Evolutionary conservation across 2,113 vertebrate species (phyloP), one percentile per base, ranked within the genome.

Genomic region (Pongo pygmaeus): DNA sequence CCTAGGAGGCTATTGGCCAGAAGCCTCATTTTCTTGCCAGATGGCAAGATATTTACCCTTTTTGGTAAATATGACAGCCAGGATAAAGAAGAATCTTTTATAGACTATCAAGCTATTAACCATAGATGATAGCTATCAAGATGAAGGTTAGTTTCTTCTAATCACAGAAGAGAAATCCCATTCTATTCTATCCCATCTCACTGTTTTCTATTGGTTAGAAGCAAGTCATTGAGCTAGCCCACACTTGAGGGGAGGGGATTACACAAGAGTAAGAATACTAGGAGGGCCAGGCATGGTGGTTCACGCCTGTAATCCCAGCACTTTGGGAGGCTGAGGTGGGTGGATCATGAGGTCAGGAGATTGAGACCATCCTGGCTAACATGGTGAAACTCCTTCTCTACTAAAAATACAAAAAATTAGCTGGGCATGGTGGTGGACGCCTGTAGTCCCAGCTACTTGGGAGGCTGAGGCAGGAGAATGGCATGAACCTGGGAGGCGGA

Each of bases 381-480:
- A 55, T 2, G 6, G 52, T 20, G 52, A 55, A 55, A 55, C 52
- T 18, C 52, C 18, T 0, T 55, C 52, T 55, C 52, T 55, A 55
- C 18, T 55, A 55, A 55, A 55, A 55, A 55, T 55, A 55, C 52
- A 55, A 55, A 55, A 55, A 55, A 18, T 55, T 2, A 55, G 52
- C 52, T 2, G 0, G 18, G 52, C 18, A 0, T 55, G 52, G 52
- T 55, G 52, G 6, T 0, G 0, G 52, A 18, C 6, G 2, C 52
- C 18, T 55, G 52, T 55, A 55, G 52, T 55, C 52, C 16, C 18
- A 55, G 18, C 52, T 55, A 20, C 52, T 55, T 55, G 52, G 52
- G 52, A 55, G 18, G 52, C 52, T 55, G 52, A 55, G 52, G 52
- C 52, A 55, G 52, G 52, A 55, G 52, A 55, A 55, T 55, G 18